A percentile compares a stretch with the other conserved stretches of the same genome.
Evolutionary conservation across 1,140 invertebrate genomes (phyloP).

Genomic region (Gryon sp.): DNA sequence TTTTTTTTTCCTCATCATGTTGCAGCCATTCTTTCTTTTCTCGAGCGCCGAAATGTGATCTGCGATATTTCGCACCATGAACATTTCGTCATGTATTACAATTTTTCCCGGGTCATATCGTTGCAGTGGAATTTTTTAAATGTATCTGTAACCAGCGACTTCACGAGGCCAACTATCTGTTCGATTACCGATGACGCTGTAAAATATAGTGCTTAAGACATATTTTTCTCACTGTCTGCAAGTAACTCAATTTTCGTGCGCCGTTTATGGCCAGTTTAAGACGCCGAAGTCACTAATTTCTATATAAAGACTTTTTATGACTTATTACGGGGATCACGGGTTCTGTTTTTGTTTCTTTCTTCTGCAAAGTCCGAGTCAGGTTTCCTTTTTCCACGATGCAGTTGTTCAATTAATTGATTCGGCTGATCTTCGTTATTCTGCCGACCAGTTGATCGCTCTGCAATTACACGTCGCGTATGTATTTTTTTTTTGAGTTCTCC

Average conservation of each 20-base stretch:
- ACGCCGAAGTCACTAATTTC: constrained; percentile 47
- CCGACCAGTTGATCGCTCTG: constrained; percentile 17
- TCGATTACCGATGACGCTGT: constrained; percentile 33
- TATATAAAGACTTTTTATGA: constrained; percentile 55
- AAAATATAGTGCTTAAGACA: constrained; percentile 35
- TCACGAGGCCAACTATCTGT: constrained; percentile 2
- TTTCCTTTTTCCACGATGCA: constrained; percentile 6
- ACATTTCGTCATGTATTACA: neutral
- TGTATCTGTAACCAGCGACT: neutral
- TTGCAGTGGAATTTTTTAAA: constrained; percentile 26
- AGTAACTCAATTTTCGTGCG: constrained; percentile 52
- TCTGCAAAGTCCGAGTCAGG: constrained; percentile 2
- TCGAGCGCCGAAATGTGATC: constrained; percentile 4
- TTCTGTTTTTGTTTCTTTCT: constrained; percentile 27
- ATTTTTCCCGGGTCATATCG: neutral
- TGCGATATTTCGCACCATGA: neutral
- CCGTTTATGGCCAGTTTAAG: constrained; percentile 52
- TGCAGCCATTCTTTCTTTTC: neutral
- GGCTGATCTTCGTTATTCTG: constrained; percentile 17
- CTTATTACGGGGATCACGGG: constrained; percentile 39
- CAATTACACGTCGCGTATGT: constrained; percentile 22
- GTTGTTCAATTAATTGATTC: constrained; percentile 45
- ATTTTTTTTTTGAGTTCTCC: too few relatives aligned
- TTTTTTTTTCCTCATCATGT: too few relatives aligned
- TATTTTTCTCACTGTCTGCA: constrained; percentile 45